These are phyloP conservation scores for Teleiodes luculella DNA, from an alignment of 2,888 invertebrate species.

Conservation along the genomic window DNA sequence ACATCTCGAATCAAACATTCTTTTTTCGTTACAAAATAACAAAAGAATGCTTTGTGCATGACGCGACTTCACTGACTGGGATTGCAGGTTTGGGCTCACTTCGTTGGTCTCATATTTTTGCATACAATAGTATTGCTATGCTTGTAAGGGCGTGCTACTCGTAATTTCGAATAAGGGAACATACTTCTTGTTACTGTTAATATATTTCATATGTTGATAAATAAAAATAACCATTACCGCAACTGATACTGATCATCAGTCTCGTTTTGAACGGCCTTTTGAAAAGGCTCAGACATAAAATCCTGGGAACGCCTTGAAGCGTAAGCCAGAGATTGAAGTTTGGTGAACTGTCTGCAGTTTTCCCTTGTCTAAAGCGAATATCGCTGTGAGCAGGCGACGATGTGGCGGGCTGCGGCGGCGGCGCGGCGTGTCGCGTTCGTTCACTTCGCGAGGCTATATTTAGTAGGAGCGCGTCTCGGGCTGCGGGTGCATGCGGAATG, in stretches of 20 bases:
- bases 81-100: conserved; percentile 20
- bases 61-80: conserved; percentile 16
- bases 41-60: conserved; percentile 26
- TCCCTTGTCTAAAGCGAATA: conserved; percentile 11
- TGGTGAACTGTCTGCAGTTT: conserved; percentile 16
- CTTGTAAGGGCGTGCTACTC: background rate
- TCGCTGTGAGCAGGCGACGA: conserved; percentile 5
- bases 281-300: conserved; percentile 13
- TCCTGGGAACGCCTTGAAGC: conserved; percentile 8
- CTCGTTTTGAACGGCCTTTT: background rate
- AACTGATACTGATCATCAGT: conserved; percentile 1
- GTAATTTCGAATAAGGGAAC: background rate
- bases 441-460: conserved; percentile 72
- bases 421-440: conserved; percentile 55
- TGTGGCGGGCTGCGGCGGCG: conserved; percentile 27
- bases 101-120: conserved; percentile 18
- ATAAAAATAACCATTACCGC: background rate
- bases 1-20: conserved; percentile 21
- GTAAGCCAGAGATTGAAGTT: conserved; percentile 10
- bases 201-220: too few relatives aligned
- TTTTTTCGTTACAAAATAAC: conserved; percentile 20
- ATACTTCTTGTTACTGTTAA: too few relatives aligned
- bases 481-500: conserved; percentile 55
- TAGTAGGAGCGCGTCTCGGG: conserved; percentile 55
- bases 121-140: conserved; percentile 5